A percentile compares a stretch with the other conserved stretches of the same genome.
Evolutionary conservation across 2,888 invertebrate genomes (phyloP).

Genomic region (Eustalomyia histrio): DNA sequence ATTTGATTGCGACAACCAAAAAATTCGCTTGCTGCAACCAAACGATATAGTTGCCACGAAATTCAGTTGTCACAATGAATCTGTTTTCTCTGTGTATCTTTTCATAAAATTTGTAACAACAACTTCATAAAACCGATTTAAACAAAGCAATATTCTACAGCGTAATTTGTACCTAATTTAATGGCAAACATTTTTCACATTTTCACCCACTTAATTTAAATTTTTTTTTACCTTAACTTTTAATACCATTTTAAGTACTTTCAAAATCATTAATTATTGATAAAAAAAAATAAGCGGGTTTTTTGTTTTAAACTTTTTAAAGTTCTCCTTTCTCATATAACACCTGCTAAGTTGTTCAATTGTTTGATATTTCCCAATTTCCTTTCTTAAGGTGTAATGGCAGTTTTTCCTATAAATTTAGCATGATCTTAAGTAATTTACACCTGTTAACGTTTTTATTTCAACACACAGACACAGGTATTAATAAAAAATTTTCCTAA

Average conservation of each 20-base stretch:
- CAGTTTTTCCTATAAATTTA: constrained; percentile 19
- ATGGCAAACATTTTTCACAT: background rate
- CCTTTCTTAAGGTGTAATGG: constrained; percentile 8
- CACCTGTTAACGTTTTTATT: constrained; percentile 4
- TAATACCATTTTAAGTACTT: background rate
- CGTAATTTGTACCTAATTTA: background rate
- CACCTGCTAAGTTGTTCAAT: constrained; percentile 26
- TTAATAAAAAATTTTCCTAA: background rate
- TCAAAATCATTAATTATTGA: background rate
- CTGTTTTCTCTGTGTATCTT: too few species aligned
- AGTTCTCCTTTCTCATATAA: constrained; percentile 6
- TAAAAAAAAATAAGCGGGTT: background rate
- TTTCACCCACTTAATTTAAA: constrained; percentile 28
- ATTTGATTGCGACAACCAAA: too few species aligned
- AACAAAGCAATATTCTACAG: background rate
- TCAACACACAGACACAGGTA: background rate
- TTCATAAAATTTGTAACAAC: too few species aligned
- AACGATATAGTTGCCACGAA: too few species aligned
- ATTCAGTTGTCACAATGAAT: too few species aligned
- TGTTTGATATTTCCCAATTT: constrained; percentile 11
- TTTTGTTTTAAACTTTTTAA: background rate
- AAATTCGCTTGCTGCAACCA: too few species aligned
- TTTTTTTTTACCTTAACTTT: constrained; percentile 5
- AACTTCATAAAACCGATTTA: too few species aligned
- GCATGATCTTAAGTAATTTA: constrained; percentile 25